Conservation (phyloP, 2,113 vertebrate species). For the Varanus komodoensis region DNA sequence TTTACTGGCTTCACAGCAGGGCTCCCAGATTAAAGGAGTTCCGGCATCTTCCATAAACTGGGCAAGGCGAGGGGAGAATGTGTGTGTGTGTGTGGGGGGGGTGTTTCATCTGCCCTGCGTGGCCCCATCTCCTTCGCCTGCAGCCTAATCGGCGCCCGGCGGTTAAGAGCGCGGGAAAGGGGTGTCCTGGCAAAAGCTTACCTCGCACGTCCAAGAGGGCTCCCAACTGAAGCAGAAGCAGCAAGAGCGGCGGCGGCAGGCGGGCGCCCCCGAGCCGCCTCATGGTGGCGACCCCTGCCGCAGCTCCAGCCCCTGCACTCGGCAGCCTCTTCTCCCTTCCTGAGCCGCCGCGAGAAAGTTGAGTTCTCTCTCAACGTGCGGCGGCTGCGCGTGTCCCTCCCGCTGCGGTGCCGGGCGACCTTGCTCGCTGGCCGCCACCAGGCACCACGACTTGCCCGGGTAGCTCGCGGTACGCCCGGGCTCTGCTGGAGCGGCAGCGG, state of each 20-base stretch:
- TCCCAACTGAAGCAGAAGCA: slow-evolving; percentile 66
- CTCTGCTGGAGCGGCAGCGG: background rate
- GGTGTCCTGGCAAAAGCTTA: slow-evolving; percentile 64
- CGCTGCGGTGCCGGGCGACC: slow-evolving; percentile 20
- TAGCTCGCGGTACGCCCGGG: slow-evolving; percentile 13
- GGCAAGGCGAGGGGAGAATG: background rate
- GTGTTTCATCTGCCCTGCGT: background rate
- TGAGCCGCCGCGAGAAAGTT: background rate
- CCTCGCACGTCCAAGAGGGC: slow-evolving; percentile 73
- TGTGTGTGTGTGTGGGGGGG: no score
- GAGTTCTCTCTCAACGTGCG: background rate
- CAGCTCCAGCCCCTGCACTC: slow-evolving; percentile 20
- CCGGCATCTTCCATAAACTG: background rate
- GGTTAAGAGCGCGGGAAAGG: slow-evolving; percentile 14
- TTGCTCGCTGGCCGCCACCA: slow-evolving; percentile 1
- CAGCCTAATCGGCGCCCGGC: background rate
- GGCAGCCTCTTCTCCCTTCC: slow-evolving; percentile 1
- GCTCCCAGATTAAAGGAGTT: background rate
- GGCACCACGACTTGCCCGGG: background rate
- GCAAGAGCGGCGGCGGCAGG: slow-evolving; percentile 49
- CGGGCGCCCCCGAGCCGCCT: slow-evolving; percentile 63
- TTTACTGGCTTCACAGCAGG: background rate
- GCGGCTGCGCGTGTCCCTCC: background rate
- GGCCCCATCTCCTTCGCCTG: background rate
- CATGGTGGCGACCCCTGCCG: slow-evolving; percentile 71